Evolutionary conservation across 1,140 invertebrate species (phyloP).

Genomic region (Mya arenaria): DNA sequence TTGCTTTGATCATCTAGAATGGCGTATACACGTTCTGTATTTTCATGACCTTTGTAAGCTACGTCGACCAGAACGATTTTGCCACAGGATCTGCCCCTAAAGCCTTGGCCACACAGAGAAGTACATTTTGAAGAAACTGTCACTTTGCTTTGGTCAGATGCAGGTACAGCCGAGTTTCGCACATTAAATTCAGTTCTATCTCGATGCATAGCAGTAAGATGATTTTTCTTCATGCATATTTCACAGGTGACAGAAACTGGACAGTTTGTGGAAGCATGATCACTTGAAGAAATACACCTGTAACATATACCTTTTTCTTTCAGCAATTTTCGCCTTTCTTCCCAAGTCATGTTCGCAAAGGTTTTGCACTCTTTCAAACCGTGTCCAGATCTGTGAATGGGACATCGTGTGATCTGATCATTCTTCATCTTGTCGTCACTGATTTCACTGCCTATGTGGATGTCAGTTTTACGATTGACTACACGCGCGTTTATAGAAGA

Average conservation of each 20-base stretch:
- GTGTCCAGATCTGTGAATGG: slow-evolving; percentile 13
- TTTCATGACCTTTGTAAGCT: not conserved
- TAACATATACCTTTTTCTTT: not conserved
- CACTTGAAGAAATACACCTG: not conserved
- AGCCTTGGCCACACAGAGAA: not conserved
- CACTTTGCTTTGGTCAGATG: too few relatives aligned
- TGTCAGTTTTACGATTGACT: not conserved
- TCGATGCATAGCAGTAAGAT: too few relatives aligned
- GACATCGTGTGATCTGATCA: not conserved
- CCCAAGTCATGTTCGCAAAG: slow-evolving; percentile 24
- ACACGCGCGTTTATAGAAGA: not conserved
- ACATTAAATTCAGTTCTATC: too few relatives aligned
- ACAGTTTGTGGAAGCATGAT: not conserved
- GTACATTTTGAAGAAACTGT: not conserved
- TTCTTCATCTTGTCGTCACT: not conserved
- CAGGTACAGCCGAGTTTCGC: too few relatives aligned
- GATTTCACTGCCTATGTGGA: not conserved
- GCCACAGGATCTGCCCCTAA: slow-evolving; percentile 46
- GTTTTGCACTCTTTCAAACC: slow-evolving; percentile 16
- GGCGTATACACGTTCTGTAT: not conserved
- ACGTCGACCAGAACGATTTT: slow-evolving; percentile 52
- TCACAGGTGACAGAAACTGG: not conserved
- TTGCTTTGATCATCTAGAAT: slow-evolving; percentile 55
- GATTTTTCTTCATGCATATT: too few relatives aligned
- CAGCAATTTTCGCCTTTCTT: not conserved